phyloP scores from a whole-genome alignment of 2,888 invertebrate genomes.

The Macrostomum cliftonense region DNA sequence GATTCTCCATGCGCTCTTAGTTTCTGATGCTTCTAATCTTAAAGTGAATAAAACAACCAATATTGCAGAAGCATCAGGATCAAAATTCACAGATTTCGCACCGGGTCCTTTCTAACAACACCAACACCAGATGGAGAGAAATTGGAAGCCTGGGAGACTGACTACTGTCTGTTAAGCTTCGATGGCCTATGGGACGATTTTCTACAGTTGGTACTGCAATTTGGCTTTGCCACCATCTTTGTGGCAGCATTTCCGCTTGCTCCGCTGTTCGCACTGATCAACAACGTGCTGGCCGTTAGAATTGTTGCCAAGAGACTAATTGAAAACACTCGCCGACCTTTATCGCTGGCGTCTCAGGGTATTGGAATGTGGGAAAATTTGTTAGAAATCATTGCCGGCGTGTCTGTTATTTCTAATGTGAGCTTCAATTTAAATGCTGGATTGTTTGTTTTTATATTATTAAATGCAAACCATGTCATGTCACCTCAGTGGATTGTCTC shows the following conservation, averaged over 20 bases:
- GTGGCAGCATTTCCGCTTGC: constrained; percentile 45
- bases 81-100: constrained; percentile 1
- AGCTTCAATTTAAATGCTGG: constrained; percentile 16
- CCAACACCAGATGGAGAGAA: not conserved
- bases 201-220: constrained; percentile 39
- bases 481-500: no score
- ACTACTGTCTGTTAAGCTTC: constrained; percentile 42
- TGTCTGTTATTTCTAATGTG: constrained; percentile 45
- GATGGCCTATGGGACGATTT: constrained; percentile 45
- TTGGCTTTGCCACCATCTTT: constrained; percentile 45
- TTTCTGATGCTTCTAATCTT: no score
- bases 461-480: no score
- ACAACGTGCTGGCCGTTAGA: constrained; percentile 45
- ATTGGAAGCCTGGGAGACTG: constrained; percentile 18
- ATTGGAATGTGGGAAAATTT: constrained; percentile 46
- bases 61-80: no score
- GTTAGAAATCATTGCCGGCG: constrained; percentile 41
- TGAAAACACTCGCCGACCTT: constrained; percentile 39
- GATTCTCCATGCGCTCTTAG: no score
- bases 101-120: not conserved
- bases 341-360: constrained; percentile 43
- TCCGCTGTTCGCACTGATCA: constrained; percentile 44
- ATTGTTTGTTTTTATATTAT: no score
- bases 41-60: no score
- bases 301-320: constrained; percentile 41